Base-by-base conservation (phyloP, 53 echinoderm and acorn worm species). In the Hippasteria phrygiana region DNA sequence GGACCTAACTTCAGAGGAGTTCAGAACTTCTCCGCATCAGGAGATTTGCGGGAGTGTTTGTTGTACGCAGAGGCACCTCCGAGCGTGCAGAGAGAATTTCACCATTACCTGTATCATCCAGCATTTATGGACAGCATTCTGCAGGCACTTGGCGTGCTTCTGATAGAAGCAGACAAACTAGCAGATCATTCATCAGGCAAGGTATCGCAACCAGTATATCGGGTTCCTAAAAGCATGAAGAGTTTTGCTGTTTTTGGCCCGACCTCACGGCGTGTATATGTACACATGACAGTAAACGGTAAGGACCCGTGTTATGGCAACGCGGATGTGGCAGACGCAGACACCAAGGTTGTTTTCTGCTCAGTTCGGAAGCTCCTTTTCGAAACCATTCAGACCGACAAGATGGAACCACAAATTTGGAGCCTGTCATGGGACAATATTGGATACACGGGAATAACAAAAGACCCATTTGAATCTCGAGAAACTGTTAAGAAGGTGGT, bases 71-170 rank as follows among this genome's bases (percentile, higher is more conserved):
- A 80, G 28, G 80, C 89, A 22, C 92, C 95, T 48, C 29, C 43
- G 31, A 78, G 79, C 3, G 62, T 91, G 13, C 62, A 71, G n/a
- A 88, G 88, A 24, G 92, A 95, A 38, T 77, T 84, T 36, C 27
- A 71, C 18, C 47, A 92, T 35, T 95, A 77, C 65, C 45, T 77
- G 12, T 88, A 91, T 27, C 95, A 95, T 56, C 95, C 95, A n/a
- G 95, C 91, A 26, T 81, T 88, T 8, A 71, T 95, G 46, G 95
- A 95, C 71, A 64, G 54, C 5, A 26, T 84, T 26, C 83, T 95
- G 10, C 94, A 94, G 50, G 41, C 87, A 18, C 72, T 77, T 54
- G 85, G 45, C 16, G 76, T 65, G 1, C 41, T 87, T 8, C 8
- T 64, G 10, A 18, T 22, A 42, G 53, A 51, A 18, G 50, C 54